Evolutionary conservation across 2,113 vertebrate species (phyloP), one percentile per base, ranked within the genome.

Genomic region (Lepus europaeus): DNA sequence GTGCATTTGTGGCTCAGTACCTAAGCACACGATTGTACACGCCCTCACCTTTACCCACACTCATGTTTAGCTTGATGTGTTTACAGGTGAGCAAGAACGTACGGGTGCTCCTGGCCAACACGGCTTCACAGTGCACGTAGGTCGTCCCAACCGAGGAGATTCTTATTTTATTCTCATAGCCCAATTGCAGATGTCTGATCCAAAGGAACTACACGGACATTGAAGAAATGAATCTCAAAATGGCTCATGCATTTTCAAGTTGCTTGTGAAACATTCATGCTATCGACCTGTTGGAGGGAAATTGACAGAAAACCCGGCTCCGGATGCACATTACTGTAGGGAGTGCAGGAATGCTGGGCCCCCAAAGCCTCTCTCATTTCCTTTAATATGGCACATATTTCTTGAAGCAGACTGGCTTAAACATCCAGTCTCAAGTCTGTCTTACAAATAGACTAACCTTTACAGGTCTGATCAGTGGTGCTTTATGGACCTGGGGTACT

Each of bases 201-300:
- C 31, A 96, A 97, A 97, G 29, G 27, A 93, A 77, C 33, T 94
- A n/a, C 56, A 88, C 77, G 36, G 97, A 87, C 10, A 27, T 19
- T 12, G 66, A 85, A 88, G 89, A 93, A 95, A 97, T 96, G n/a
- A 82, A 12, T 31, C 36, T 5, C 84, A 94, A 96, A 96, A 70
- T 27, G 5, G 95, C 11, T 19, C 63, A 96, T 2, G 5, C 29
- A 88, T 92, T 91, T 95, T 97, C 51, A 45, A 97, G 64, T 87
- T 93, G 70, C 90, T 89, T 61, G 72, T 88, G 88, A 97, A 93
- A 53, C 22, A 56, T 90, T 97, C 92, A 76, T 29, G 10, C 49
- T 79, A 87, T 56, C 8, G 78, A 96, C 68, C 51, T 69, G 51
- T 29, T 73, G 27, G 69, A 70, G 77, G 64, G 83, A 97, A 86